These are phyloP conservation scores for Nematolebias whitei DNA, from an alignment of 2,113 vertebrate species.

Conservation along the genomic window DNA sequence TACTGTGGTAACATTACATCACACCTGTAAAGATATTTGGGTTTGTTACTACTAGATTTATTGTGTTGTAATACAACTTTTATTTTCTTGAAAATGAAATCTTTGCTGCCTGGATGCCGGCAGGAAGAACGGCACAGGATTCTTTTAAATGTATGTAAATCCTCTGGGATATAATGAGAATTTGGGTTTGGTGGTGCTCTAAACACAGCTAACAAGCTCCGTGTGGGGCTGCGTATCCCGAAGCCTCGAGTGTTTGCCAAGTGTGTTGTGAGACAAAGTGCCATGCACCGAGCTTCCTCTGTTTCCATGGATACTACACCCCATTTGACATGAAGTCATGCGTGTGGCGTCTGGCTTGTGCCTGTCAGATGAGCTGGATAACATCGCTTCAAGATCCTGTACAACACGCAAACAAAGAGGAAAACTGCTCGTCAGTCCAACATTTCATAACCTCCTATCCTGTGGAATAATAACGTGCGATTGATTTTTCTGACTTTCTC, in stretches of 20 bases:
- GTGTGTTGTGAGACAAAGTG: slow-evolving; percentile 47
- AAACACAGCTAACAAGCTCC: slow-evolving; percentile 43
- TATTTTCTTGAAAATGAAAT: neutral
- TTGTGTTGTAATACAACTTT: neutral
- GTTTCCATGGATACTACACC: slow-evolving; percentile 78
- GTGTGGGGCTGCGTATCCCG: slow-evolving; percentile 40
- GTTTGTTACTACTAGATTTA: neutral
- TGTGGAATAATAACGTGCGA: slow-evolving; percentile 34
- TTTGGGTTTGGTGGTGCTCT: slow-evolving; percentile 33
- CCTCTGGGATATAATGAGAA: slow-evolving; percentile 9
- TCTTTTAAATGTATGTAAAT: slow-evolving; percentile 14
- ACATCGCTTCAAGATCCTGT: slow-evolving; percentile 48
- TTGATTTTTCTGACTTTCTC: slow-evolving; percentile 27
- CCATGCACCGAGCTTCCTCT: slow-evolving; percentile 61
- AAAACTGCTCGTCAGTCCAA: slow-evolving; percentile 27
- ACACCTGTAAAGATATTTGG: neutral
- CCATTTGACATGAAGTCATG: slow-evolving; percentile 73
- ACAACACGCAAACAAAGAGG: slow-evolving; percentile 29
- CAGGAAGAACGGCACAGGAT: neutral
- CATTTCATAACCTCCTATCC: slow-evolving; percentile 25
- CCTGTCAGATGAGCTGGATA: slow-evolving; percentile 52
- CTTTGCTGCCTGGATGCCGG: neutral
- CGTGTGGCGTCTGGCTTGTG: slow-evolving; percentile 61
- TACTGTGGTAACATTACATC: neutral
- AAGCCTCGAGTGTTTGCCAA: slow-evolving; percentile 48